Evolutionary conservation across 2,888 invertebrate genomes (phyloP), one percentile per base, ranked within the genome.

Genomic region (Amblyjoppa fuscipennis): DNA sequence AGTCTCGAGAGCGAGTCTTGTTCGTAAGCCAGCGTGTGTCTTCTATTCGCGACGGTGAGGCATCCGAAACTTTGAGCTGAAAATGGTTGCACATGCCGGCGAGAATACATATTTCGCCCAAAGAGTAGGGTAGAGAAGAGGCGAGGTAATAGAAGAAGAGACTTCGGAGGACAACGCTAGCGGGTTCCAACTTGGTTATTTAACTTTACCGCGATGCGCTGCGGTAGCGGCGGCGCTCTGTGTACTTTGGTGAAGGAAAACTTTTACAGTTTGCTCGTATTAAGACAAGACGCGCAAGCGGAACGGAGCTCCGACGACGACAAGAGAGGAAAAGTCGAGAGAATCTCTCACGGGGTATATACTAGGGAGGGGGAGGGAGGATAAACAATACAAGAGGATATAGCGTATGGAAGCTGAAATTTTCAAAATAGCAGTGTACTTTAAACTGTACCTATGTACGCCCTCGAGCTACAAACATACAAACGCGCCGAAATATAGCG

Each of bases 221-320:
- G 61, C 76, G 79, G 76, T 73, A 61, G 64, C 68, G 59, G 31
- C 64, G 77, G 69, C n/a, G n/a, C n/a, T n/a, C n/a, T n/a, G 75
- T 79, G 83, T 86, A 86, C 87, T 86, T 81, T 76, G 77, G 88
- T 89, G 88, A 87, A 87, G 73, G 74, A 77, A 86, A 91, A 91
- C 87, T 91, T 91, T 90, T 83, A 88, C 89, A 89, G 89, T 90
- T 89, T 87, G 87, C 88, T 87, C 87, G 89, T 89, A 91, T 91
- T 91, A 91, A 90, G 90, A 88, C 87, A 86, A 90, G 74, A 87
- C 69, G 64, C 64, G 51, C 56, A 68, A 45, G 64, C 73, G 69
- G 61, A 64, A 75, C 69, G 56, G 69, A 64, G 56, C 77, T 85
- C 84, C 87, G 89, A 86, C 87, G 83, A 86, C 81, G 74, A 86